Conservation (phyloP, 2,113 vertebrate species). For the Muscicapa adusta region DNA sequence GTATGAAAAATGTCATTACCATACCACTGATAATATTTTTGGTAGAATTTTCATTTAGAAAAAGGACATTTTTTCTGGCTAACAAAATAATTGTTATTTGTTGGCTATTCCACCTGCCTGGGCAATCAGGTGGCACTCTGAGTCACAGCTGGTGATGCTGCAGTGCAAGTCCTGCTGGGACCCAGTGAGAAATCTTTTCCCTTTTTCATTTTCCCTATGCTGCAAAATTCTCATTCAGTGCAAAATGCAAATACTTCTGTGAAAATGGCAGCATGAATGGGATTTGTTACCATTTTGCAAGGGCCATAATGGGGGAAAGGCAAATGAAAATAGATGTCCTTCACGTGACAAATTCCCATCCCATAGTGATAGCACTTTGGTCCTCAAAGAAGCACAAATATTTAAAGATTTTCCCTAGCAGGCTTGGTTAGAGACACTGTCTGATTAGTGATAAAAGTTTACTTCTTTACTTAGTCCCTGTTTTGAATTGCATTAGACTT, state of each 20-base stretch:
- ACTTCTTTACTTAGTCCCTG: not conserved
- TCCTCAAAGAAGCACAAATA: not conserved
- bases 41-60: not conserved
- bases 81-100: not conserved
- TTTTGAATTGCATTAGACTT: not conserved
- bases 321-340: not conserved
- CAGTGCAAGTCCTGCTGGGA: not conserved
- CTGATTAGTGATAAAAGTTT: not conserved
- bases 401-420: not conserved
- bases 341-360: not conserved
- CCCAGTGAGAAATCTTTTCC: not conserved
- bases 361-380: not conserved
- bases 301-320: not conserved
- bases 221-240: not conserved
- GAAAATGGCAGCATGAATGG: not conserved
- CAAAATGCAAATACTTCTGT: not conserved
- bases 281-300: not conserved
- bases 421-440: not conserved
- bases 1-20: not conserved
- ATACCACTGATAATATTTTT: not conserved
- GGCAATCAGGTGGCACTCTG: not conserved
- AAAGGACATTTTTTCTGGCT: not conserved
- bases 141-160: not conserved
- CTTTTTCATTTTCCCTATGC: not conserved
- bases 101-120: not conserved